These are phyloP conservation scores for Anoura caudifer DNA, from an alignment of 2,113 vertebrate genomes.

Conservation along the genomic window DNA sequence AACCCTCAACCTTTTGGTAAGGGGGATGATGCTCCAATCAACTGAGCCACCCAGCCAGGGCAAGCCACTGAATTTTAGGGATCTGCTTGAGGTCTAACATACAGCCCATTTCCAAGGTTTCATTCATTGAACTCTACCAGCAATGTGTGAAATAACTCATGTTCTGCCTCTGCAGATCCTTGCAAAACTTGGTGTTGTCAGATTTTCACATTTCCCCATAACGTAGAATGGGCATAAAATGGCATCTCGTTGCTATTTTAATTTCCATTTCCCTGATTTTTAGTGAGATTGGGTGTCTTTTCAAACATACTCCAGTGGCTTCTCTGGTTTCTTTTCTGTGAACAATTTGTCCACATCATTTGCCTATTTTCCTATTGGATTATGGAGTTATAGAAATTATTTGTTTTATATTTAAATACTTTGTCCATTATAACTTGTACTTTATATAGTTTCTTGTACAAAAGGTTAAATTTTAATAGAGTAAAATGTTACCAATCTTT, in stretches of 20 bases:
- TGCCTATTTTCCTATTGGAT: not conserved
- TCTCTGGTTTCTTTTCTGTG: not conserved
- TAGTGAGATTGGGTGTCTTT: not conserved
- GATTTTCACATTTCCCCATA: not conserved
- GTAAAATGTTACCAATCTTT: not conserved
- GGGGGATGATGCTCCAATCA: too few species aligned
- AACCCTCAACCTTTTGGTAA: too few species aligned
- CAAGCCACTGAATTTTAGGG: not conserved
- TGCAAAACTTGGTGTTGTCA: not conserved
- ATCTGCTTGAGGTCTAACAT: not conserved
- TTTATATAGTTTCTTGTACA: not conserved
- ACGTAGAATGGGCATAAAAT: not conserved
- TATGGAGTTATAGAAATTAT: not conserved
- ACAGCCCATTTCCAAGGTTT: not conserved
- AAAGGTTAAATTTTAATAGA: slow-evolving; percentile 9
- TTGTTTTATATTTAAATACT: not conserved
- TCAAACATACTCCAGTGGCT: not conserved
- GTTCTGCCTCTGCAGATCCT: not conserved
- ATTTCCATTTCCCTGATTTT: not conserved
- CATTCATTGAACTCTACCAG: not conserved
- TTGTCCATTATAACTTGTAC: not conserved
- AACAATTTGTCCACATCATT: not conserved
- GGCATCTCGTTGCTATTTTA: not conserved
- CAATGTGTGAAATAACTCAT: not conserved
- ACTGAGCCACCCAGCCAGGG: too few species aligned